Base-by-base conservation (phyloP, 2,797 vertebrate genomes). In the Remorina albescens region DNA sequence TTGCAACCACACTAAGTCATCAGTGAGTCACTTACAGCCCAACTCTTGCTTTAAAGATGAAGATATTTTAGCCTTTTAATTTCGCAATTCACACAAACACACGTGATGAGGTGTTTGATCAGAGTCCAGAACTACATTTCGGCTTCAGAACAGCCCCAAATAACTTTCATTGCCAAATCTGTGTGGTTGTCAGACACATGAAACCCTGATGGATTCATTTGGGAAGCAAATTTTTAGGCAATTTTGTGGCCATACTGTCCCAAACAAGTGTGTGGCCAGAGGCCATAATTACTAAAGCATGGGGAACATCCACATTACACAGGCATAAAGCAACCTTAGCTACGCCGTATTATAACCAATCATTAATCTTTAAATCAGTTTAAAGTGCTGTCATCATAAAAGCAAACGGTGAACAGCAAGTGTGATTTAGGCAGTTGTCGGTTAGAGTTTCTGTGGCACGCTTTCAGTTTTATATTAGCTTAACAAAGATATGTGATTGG, bases 401-500 rank as follows among this genome's bases (percentile, higher is more conserved):
- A 56, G 25, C 16, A 30, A 4, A 34, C 59, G 19, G 5, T 25
- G 21, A 63, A 59, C 26, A 0, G n/a, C 50, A 30, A 66, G 63
- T 1, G 2, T 56, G 36, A 3, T 18, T 30, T 8, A 12, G 19
- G 32, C 69, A 25, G 78, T 58, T 23, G 18, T 61, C 69, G 30
- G 21, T 7, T 13, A 54, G 64, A 4, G 37, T 23, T 42, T 26
- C 12, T 5, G 6, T 1, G 4, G 12, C 37, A 2, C 21, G 36
- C 47, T 42, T 49, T 56, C 25, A n/a, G 50, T 15, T 19, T 58
- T 60, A 56, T 65, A 53, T 76, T 74, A 60, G 60, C 61, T 71
- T 59, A 36, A 77, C 69, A 75, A 66, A 71, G 39, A 71, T 42
- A 30, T 79, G 73, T 74, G 68, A 73, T 32, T 37, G 53, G 47